A percentile compares a stretch with the other conserved stretches of the same genome.
Evolutionary conservation across 1,140 invertebrate genomes (phyloP).

Genomic region (Musca vetustissima): DNA sequence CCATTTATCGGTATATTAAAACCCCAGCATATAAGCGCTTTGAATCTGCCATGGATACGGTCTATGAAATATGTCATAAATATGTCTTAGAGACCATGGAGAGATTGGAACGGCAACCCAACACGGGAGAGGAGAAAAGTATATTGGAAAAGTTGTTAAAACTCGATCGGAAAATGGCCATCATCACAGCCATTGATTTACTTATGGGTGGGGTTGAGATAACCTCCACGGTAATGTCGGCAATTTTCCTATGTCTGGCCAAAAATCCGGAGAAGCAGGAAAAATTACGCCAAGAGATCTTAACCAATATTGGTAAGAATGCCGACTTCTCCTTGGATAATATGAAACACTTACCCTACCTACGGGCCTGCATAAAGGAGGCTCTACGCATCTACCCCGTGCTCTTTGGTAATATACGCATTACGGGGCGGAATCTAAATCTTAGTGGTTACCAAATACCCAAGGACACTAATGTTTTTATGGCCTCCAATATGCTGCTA

Average conservation of each 20-base stretch:
- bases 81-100: slow-evolving; percentile 28
- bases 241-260: slow-evolving; percentile 57
- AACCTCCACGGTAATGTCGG: slow-evolving; percentile 32
- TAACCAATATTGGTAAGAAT: slow-evolving; percentile 55
- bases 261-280: slow-evolving; percentile 71
- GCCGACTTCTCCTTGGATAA: slow-evolving; percentile 58
- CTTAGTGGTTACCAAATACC: slow-evolving; percentile 61
- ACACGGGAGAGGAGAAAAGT: slow-evolving; percentile 43
- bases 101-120: slow-evolving; percentile 31
- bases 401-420: slow-evolving; percentile 55
- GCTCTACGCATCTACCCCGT: slow-evolving; percentile 60
- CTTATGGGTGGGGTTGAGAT: slow-evolving; percentile 75
- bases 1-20: slow-evolving; percentile 62
- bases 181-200: slow-evolving; percentile 71
- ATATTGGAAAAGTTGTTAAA: slow-evolving; percentile 63
- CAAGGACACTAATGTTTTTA: slow-evolving; percentile 59
- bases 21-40: slow-evolving; percentile 61
- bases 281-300: slow-evolving; percentile 69
- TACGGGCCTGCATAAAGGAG: slow-evolving; percentile 67
- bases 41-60: slow-evolving; percentile 53
- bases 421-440: slow-evolving; percentile 57
- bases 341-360: slow-evolving; percentile 61
- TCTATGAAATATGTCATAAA: slow-evolving; percentile 1
- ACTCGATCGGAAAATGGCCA: slow-evolving; percentile 62
- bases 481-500: slow-evolving; percentile 55